Base-by-base conservation (phyloP, 2,113 vertebrate species). In the Eonycteris spelaea region DNA sequence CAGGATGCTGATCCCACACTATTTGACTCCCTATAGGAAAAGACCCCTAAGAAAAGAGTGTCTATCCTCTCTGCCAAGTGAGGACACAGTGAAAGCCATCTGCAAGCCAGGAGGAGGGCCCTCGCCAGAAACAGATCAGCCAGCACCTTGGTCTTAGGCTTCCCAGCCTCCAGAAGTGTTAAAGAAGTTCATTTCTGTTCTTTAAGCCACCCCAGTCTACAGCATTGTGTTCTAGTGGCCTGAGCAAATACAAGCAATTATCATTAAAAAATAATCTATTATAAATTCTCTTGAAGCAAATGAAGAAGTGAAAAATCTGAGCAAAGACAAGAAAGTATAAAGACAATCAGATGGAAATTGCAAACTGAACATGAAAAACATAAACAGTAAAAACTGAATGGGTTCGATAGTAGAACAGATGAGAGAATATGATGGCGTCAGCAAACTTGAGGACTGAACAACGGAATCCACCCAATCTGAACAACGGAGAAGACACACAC, bases 241-340 rank as follows among this genome's bases (percentile, higher is more conserved):
- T 18, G 28, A 79, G 18, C 85, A 30, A 55, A 94, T 45, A 35
- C 11, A 85, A 51, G n/a, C 5, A 53, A 26, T 43, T 33, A 35
- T 21, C 24, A 12, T 51, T n/a, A 61, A 68, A 70, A 21, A 65
- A 18, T 24, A 35, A 57, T 22, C 40, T 53, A 86, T 79, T 22
- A 88, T 7, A 43, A 79, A 70, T 63, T 70, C 28, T 79, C 59
- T 80, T 68, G 6, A 85, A 95, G 28, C 26, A 67, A 59, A 51
- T 11, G 22, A 18, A 88, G 73, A 53, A 26, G 63, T 68, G 12
- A 21, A 35, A 79, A 43, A 55, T 67, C 35, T 90, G 61, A 79
- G 74, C 14, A 43, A 68, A 68, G 74, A 67, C 40, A 65, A 65
- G n/a, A 33, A 80, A 68, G 18, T 24, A 59, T 24, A 53, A 59